phyloP scores from a whole-genome alignment of 2,797 vertebrate species.

The Orestias chungarensis region DNA sequence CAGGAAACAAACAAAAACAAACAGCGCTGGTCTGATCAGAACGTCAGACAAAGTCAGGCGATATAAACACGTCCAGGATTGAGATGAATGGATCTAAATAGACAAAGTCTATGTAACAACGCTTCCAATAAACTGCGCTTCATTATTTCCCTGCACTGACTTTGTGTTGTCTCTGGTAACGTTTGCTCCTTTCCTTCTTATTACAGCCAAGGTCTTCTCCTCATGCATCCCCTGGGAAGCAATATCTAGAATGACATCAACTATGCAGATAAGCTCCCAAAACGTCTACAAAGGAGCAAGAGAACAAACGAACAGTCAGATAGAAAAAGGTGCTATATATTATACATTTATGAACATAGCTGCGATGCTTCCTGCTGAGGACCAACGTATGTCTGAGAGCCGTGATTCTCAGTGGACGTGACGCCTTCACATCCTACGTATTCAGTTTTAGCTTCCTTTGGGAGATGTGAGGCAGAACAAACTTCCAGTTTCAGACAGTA shows the following conservation, averaged over 20 bases:
- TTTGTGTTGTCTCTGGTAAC: constrained; percentile 22
- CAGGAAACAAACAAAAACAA: constrained; percentile 10
- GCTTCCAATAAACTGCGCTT: constrained; percentile 46
- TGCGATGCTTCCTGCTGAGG: constrained; percentile 55
- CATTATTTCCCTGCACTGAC: constrained; percentile 65
- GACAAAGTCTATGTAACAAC: constrained; percentile 53
- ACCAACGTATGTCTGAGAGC: constrained; percentile 58
- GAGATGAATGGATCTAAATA: constrained; percentile 45
- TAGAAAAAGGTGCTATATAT: constrained; percentile 71
- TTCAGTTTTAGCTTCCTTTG: constrained; percentile 28
- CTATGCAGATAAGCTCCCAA: constrained; percentile 61
- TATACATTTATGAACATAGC: constrained; percentile 64
- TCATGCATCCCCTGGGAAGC: constrained; percentile 43
- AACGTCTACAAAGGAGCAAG: constrained; percentile 58
- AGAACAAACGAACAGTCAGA: constrained; percentile 37
- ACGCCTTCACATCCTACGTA: constrained; percentile 43
- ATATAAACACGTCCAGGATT: constrained; percentile 36
- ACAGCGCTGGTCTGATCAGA: neutral
- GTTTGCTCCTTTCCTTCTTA: constrained; percentile 29
- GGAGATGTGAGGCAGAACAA: constrained; percentile 56
- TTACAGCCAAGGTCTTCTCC: constrained; percentile 55
- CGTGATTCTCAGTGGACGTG: constrained; percentile 41
- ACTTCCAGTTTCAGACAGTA: constrained; percentile 65
- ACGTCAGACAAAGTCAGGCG: neutral
- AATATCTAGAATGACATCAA: constrained; percentile 73